phyloP scores from a whole-genome alignment of 2,113 vertebrate genomes.

The Bungarus multicinctus region DNA sequence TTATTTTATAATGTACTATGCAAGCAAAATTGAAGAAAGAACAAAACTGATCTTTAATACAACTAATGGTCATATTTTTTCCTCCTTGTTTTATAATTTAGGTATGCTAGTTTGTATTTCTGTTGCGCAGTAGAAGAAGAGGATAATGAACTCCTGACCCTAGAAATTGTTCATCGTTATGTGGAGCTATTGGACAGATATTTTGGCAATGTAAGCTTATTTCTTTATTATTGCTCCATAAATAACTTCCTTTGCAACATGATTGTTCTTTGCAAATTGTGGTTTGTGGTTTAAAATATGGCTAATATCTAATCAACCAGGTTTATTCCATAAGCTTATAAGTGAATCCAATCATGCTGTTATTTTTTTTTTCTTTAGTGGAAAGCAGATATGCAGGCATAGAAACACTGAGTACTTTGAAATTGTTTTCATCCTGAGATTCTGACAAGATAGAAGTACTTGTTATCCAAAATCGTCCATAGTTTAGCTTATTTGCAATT shows the following conservation, averaged over 20 bases:
- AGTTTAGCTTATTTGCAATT: not conserved
- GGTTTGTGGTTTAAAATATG: not conserved
- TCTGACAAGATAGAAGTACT: not conserved
- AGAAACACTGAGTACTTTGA: not conserved
- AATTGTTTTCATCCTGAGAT: not conserved
- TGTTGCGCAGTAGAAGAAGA: conserved; percentile 84
- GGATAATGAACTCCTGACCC: conserved; percentile 89
- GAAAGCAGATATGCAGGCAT: not conserved
- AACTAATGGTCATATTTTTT: not conserved
- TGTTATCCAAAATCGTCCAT: not conserved
- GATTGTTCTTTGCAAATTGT: not conserved
- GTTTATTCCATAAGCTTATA: not conserved
- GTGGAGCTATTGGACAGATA: conserved; percentile 93
- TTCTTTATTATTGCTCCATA: not conserved
- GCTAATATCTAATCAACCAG: not conserved
- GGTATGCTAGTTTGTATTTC: conserved; percentile 94
- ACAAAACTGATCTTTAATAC: not conserved
- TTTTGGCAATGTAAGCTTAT: conserved; percentile 89
- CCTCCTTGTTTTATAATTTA: conserved; percentile 58
- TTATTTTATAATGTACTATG: not conserved
- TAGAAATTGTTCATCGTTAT: conserved; percentile 89
- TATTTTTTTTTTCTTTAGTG: not conserved
- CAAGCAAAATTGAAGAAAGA: not conserved
- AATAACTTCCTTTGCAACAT: not conserved
- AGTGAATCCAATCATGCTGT: not conserved